Conservation (phyloP, 2,113 vertebrate species). For the Hemichromis elongatus region DNA sequence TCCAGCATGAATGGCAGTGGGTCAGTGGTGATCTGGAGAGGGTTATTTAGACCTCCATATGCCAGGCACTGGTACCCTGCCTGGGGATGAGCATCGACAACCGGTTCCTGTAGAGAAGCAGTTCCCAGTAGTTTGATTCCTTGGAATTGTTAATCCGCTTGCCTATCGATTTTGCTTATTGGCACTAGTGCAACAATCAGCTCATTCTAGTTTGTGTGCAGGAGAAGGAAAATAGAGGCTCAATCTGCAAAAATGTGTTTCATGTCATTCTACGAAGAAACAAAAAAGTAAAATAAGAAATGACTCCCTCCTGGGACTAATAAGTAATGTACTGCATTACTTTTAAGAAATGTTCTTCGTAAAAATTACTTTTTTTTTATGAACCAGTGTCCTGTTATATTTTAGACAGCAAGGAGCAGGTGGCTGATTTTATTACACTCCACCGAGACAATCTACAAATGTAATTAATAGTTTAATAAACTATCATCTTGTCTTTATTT, state of each 20-base stretch:
- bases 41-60: background rate
- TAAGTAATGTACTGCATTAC: background rate
- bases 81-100: background rate
- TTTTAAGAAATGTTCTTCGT: background rate
- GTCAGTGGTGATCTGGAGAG: background rate
- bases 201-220: background rate
- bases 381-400: too few species aligned
- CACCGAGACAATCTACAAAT: too few species aligned
- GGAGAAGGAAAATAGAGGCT: fast-evolving
- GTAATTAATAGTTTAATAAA: too few species aligned
- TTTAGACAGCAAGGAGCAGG: too few species aligned
- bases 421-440: too few species aligned
- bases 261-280: background rate
- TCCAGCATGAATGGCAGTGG: background rate
- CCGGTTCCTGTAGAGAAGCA: background rate
- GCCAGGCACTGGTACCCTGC: background rate
- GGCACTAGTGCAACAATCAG: background rate
- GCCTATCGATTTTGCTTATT: fast-evolving
- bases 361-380: background rate
- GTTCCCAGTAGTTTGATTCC: background rate
- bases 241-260: fast-evolving
- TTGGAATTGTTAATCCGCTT: background rate
- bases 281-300: background rate
- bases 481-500: too few species aligned
- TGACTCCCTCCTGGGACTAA: background rate